Percentiles rank a stretch among this genome's conserved stretches.
phyloP scores from a whole-genome alignment of 2,113 vertebrate genomes.

The Seriola rivoliana region DNA sequence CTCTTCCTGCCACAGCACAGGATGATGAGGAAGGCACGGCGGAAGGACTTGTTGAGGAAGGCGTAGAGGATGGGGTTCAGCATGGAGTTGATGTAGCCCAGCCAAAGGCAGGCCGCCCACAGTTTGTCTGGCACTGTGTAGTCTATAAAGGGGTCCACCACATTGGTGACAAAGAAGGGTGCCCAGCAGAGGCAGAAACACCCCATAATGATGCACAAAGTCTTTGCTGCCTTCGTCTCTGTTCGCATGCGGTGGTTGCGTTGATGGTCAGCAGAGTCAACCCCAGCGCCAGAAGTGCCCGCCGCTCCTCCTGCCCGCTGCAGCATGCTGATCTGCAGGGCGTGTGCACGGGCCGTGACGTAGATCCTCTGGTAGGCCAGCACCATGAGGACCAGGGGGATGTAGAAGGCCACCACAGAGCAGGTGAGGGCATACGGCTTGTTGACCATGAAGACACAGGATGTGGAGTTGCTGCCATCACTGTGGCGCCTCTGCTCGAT shows the following conservation, averaged over 20 bases:
- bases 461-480: constrained; percentile 90
- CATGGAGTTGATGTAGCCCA: constrained; percentile 99
- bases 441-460: constrained; percentile 99
- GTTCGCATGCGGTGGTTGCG: constrained; percentile 95
- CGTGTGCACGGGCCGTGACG: constrained; percentile 93
- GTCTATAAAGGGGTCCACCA: constrained; percentile 97
- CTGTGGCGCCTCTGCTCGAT: constrained; percentile 90
- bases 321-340: constrained; percentile 92
- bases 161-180: constrained; percentile 96
- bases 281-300: constrained; percentile 5
- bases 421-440: constrained; percentile 98
- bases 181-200: constrained; percentile 99
- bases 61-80: constrained; percentile 99
- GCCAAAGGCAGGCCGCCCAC: constrained; percentile 97
- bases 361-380: constrained; percentile 99
- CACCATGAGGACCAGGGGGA: constrained; percentile 96
- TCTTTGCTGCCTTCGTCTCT: constrained; percentile 98
- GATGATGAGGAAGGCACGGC: constrained; percentile 99
- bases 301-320: constrained; percentile 89
- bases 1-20: constrained; percentile 95
- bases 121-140: constrained; percentile 93
- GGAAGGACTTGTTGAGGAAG: constrained; percentile 99
- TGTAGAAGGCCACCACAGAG: constrained; percentile 98
- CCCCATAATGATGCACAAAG: constrained; percentile 98
- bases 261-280: constrained; percentile 89